These are phyloP conservation scores for Sternotherus odoratus DNA, from an alignment of 2,797 vertebrate species.

Conservation along the genomic window DNA sequence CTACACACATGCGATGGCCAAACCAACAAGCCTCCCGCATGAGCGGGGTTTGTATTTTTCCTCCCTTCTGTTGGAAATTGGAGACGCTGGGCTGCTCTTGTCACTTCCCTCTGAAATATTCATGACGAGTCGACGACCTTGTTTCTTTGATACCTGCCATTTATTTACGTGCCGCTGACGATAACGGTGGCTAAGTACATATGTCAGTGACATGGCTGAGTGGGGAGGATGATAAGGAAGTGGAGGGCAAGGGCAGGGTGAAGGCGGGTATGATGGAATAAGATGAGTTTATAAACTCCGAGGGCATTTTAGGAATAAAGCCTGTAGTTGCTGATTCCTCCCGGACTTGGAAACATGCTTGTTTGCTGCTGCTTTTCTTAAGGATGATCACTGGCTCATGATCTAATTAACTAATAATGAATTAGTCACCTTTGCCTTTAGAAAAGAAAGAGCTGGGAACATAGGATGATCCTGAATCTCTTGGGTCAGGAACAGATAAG, in stretches of 20 bases:
- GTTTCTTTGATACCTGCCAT: slow-evolving; percentile 74
- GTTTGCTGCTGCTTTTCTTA: neutral
- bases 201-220: slow-evolving; percentile 59
- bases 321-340: neutral
- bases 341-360: neutral
- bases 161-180: slow-evolving; percentile 59
- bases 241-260: slow-evolving; percentile 23
- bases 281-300: slow-evolving; percentile 34
- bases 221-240: slow-evolving; percentile 57
- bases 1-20: slow-evolving; percentile 41
- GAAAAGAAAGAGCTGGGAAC: neutral
- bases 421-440: neutral
- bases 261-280: slow-evolving; percentile 23
- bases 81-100: slow-evolving; percentile 56
- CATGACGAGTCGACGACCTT: slow-evolving; percentile 51
- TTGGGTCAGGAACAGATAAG: neutral
- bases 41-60: neutral
- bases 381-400: neutral
- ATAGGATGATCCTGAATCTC: neutral
- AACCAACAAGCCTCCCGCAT: neutral
- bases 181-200: slow-evolving; percentile 73
- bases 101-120: slow-evolving; percentile 70
- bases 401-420: slow-evolving; percentile 42
- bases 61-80: slow-evolving; percentile 57
- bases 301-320: slow-evolving; percentile 53